Conservation (phyloP, 2,888 invertebrate genomes). For the Ectemnius continuus region DNA sequence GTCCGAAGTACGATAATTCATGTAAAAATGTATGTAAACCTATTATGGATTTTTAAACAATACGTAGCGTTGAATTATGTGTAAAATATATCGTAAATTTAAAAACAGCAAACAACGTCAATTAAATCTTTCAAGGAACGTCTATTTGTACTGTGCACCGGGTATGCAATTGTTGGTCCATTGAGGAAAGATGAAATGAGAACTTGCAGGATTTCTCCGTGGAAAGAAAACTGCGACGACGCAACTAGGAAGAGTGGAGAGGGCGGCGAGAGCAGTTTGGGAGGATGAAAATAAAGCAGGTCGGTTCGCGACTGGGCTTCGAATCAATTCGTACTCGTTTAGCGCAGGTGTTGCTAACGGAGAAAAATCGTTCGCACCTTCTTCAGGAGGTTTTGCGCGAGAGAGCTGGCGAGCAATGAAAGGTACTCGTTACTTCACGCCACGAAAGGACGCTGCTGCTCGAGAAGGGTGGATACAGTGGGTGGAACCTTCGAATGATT, state of each 20-base stretch:
- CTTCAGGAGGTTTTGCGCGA: conserved; percentile 37
- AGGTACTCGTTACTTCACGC: conserved; percentile 57
- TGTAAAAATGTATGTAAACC: too few species aligned
- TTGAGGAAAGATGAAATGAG: too few species aligned
- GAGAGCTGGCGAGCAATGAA: conserved; percentile 46
- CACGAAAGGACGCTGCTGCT: conserved; percentile 48
- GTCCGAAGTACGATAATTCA: too few species aligned
- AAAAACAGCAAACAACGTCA: too few species aligned
- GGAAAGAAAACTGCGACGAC: neutral
- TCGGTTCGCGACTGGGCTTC: conserved; percentile 54
- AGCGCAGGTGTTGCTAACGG: conserved; percentile 59
- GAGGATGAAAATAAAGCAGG: conserved; percentile 49
- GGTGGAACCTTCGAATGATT: conserved; percentile 61
- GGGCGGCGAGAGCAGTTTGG: conserved; percentile 34
- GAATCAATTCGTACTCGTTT: conserved; percentile 72
- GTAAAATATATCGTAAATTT: too few species aligned
- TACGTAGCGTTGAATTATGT: too few species aligned
- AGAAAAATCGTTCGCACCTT: conserved; percentile 68
- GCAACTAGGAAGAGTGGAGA: conserved; percentile 15
- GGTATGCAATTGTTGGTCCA: too few species aligned
- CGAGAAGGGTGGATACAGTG: conserved; percentile 53
- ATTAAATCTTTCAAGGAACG: too few species aligned
- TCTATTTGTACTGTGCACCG: too few species aligned
- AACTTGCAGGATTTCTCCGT: neutral
- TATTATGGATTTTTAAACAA: too few species aligned